Evolutionary conservation across 53 echinoderm and acorn worm species (phyloP).

Genomic region (Echinometra lucunter): DNA sequence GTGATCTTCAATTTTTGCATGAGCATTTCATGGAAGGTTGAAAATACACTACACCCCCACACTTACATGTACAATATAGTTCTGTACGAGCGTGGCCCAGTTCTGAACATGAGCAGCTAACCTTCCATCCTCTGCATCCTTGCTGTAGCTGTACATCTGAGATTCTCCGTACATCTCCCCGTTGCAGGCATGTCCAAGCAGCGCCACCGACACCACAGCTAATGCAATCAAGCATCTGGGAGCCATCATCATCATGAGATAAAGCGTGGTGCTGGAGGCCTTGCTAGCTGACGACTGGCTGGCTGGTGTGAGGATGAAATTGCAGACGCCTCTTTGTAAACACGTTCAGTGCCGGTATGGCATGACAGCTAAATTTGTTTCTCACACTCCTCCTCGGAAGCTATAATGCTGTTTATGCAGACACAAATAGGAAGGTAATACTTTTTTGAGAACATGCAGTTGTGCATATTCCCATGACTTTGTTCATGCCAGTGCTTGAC

Average conservation of each 20-base stretch:
- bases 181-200: background rate
- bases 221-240: conserved; percentile 42
- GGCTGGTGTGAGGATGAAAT: background rate
- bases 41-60: background rate
- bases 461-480: too few relatives aligned
- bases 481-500: too few relatives aligned
- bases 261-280: background rate
- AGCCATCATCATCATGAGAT: conserved; percentile 7
- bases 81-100: conserved; percentile 97
- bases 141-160: conserved; percentile 69
- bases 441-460: too few relatives aligned
- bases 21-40: background rate
- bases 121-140: conserved; percentile 71
- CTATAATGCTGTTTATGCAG: background rate
- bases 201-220: background rate
- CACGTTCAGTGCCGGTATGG: background rate
- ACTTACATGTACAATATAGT: conserved; percentile 94
- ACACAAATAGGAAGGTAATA: background rate
- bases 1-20: background rate
- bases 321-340: background rate
- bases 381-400: background rate
- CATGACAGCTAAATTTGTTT: background rate
- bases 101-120: conserved; percentile 91
- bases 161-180: conserved; percentile 35
- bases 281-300: background rate